Percentiles rank a stretch among this genome's conserved stretches.
Evolutionary conservation across 37 sponge, comb jelly and placozoan genomes (phyloP).

Genomic region (Mnemiopsis leidyi): DNA sequence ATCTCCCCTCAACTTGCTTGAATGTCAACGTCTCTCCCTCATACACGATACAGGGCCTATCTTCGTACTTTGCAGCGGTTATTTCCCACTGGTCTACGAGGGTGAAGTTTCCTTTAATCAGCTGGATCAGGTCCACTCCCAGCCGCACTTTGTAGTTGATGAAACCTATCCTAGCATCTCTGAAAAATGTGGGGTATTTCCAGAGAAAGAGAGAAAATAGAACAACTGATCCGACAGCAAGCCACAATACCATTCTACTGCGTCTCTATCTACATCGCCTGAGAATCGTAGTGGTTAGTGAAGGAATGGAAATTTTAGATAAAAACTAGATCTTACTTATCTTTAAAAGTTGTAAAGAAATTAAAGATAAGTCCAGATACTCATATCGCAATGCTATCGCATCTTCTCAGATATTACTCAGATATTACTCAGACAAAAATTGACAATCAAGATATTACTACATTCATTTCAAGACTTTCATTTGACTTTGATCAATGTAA

Average conservation of each 20-base stretch:
- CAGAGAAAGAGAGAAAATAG: constrained; percentile 8
- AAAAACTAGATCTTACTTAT: no score
- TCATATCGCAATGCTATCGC: no score
- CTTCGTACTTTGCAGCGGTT: neutral
- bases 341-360: no score
- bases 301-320: no score
- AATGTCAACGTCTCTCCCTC: constrained; percentile 39
- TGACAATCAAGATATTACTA: no score
- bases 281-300: no score
- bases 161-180: constrained; percentile 60
- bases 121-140: constrained; percentile 51
- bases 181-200: constrained; percentile 62
- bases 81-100: constrained; percentile 57
- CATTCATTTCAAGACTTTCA: no score
- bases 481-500: no score
- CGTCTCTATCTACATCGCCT: no score
- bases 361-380: no score
- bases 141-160: constrained; percentile 65
- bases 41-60: constrained; percentile 37
- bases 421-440: no score
- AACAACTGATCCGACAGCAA: neutral
- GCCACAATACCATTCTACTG: neutral
- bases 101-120: constrained; percentile 48
- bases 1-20: neutral
- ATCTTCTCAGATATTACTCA: no score